Base-by-base conservation (phyloP, 1,140 invertebrate genomes). In the Caerostris extrusa region DNA sequence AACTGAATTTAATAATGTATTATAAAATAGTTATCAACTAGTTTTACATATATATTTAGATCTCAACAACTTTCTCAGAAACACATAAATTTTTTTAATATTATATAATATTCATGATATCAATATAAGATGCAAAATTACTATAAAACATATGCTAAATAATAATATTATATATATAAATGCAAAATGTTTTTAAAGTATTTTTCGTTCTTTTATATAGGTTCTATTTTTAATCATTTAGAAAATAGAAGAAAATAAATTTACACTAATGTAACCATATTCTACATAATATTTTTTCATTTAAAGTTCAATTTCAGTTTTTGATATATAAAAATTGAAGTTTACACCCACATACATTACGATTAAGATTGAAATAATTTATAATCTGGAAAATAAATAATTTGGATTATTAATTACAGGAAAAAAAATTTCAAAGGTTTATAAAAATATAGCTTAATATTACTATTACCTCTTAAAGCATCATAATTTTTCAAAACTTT, bases 401-500 rank as follows among this genome's bases (percentile, higher is more conserved):
- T 67, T 67, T 67, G 6, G 14, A n/a, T 0, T 6, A 67, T 67
- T 67, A 14, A 67, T 5, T 67, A 3, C 3, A 50, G 5, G 34
- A 7, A 71, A 3, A 19, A 3, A 7, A 19, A n/a, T n/a, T 7
- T 19, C 34, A 5, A 7, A 71, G 67, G 0, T 19, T 77, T 77
- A 14, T 14, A 50, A 5, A 50, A n/a, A 6, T 19, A 17, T 50
- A 67, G 0, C 10, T 34, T 34, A 34, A 34, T 34, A 34, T 34
- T 34, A 34, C 34, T 34, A 90, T 53, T 93, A 93, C 91, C 91
- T 93, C 64, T 12, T 34, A 86, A 12, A 19, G n/a, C 34, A 34
- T 86, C 50, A 93, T 93, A 93, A 8, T 53, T 86, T 53, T 19
- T 10, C 56, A 93, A 93, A 77, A 93, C n/a, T 61, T 93, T 56